Evolutionary conservation across 1,140 invertebrate species (phyloP), one percentile per base, ranked within the genome.

Genomic region (Drosophila triauraria): DNA sequence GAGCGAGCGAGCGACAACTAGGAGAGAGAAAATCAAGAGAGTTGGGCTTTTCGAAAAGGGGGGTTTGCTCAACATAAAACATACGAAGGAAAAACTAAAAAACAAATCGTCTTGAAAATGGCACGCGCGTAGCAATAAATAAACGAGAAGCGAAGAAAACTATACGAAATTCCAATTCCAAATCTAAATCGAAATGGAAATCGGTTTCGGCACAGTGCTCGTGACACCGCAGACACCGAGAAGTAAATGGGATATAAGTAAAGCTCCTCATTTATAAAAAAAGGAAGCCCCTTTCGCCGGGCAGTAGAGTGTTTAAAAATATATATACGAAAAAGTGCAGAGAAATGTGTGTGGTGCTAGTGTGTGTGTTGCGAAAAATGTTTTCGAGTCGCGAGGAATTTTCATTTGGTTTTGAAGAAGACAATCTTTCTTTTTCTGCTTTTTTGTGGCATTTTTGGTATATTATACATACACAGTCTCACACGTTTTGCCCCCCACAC

Each of bases 401-500:
- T 86, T 86, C 79, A 82, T 76, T 72, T 75, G 56, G 53, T 59
- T 71, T 82, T 56, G 38, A 56, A 48, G 65, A 83, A 82, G 56
- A 74, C 62, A 62, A 63, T 70, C 35, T 40, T 56, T 25, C 20
- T 54, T 65, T 69, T 72, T 77, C 62, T 61, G 23, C 57, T 40
- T 67, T 75, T 82, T 70, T 74, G 59, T 71, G 51, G 67, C 44
- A 35, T 79, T 86, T 82, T 86, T 82, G 65, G 80, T 85, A 81
- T 90, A 72, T 88, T 90, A 84, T 86, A 86, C 82, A 86, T 88
- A 88, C 85, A 90, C 60, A 80, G 69, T 84, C 72, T 83, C 84
- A 76, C 82, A 72, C 74, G 76, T 83, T 85, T 85, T 88, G 48
- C 72, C 76, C 68, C 70, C 81, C 42, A 80, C 72, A 80, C 58